phyloP scores from a whole-genome alignment of 2,888 invertebrate species.

The Empis livida region DNA sequence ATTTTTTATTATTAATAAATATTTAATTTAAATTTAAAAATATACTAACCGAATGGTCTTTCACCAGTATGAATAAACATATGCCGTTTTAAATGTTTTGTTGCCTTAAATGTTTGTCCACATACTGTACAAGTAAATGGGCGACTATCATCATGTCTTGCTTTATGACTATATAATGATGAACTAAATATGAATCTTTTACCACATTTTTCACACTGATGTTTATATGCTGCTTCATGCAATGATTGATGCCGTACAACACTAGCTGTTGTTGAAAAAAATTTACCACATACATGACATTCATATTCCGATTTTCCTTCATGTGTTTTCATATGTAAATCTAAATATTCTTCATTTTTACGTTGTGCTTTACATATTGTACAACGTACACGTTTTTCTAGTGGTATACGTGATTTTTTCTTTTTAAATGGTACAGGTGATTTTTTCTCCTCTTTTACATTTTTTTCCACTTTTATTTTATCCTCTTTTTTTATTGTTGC shows the following conservation, averaged over 20 bases:
- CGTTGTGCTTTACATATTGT: background rate
- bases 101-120: background rate
- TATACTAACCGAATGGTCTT: constrained; percentile 5
- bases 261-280: background rate
- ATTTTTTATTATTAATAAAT: too few species aligned
- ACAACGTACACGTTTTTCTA: background rate
- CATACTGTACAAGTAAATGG: background rate
- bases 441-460: background rate
- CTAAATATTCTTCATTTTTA: background rate
- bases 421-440: background rate
- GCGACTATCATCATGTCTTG: constrained; percentile 22
- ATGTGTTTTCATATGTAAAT: background rate
- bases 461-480: background rate
- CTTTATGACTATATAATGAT: constrained; percentile 34
- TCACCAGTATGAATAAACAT: background rate
- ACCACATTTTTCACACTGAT: constrained; percentile 35
- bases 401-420: background rate
- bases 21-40: too few species aligned
- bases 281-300: background rate
- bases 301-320: background rate
- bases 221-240: constrained; percentile 10
- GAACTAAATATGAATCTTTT: constrained; percentile 36
- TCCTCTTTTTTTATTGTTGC: background rate
- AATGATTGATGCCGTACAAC: background rate
- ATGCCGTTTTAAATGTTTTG: background rate